Evolutionary conservation across 2,797 vertebrate species (phyloP).

Genomic region (Hephaestus fuliginosus): DNA sequence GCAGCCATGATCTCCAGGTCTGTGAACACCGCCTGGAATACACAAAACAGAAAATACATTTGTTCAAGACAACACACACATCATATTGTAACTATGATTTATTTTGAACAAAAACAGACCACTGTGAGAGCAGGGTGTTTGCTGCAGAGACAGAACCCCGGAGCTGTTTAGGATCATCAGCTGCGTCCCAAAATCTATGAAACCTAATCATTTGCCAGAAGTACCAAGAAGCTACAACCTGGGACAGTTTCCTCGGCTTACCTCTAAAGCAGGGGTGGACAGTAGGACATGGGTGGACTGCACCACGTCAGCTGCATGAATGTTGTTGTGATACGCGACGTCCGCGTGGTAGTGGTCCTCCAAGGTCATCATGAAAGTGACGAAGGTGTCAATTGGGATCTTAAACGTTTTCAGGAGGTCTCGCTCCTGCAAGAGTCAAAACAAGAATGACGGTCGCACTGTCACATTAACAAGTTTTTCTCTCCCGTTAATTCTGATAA

Average conservation of each 20-base stretch:
- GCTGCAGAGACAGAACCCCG: background rate
- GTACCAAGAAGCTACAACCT: background rate
- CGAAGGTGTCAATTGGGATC: conserved; percentile 90
- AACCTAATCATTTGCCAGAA: background rate
- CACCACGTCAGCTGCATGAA: conserved; percentile 94
- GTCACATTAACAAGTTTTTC: background rate
- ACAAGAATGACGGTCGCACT: conserved; percentile 1
- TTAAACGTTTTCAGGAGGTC: conserved; percentile 94
- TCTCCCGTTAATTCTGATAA: background rate
- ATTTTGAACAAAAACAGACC: background rate
- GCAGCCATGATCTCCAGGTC: conserved; percentile 94
- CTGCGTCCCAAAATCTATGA: background rate
- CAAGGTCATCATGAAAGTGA: conserved; percentile 94
- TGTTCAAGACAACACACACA: background rate
- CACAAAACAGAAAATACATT: conserved; percentile 5
- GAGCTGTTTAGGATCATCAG: background rate
- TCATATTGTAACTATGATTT: background rate
- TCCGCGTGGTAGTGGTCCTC: conserved; percentile 94
- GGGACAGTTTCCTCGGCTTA: conserved; percentile 55
- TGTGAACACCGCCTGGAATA: conserved; percentile 91
- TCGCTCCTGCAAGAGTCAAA: conserved; percentile 85
- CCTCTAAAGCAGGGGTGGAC: conserved; percentile 93
- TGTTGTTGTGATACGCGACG: conserved; percentile 95
- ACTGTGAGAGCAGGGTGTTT: background rate
- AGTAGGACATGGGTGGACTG: conserved; percentile 95